Evolutionary conservation across 1,140 invertebrate genomes (phyloP).

Genomic region (Cherax destructor): DNA sequence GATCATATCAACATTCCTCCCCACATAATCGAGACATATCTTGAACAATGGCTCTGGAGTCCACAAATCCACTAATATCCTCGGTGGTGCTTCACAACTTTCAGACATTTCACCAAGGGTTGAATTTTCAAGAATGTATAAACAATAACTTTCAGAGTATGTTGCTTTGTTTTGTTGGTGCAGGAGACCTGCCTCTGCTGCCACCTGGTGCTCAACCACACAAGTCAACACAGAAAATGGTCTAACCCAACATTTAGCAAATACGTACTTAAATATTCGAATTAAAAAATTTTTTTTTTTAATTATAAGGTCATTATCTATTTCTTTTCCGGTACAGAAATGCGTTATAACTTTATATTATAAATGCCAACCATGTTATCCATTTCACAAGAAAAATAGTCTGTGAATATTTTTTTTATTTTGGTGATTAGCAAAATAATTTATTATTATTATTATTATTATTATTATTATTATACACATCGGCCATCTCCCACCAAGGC

Average conservation of each 20-base stretch:
- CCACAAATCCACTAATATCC: neutral
- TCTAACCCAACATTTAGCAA: neutral
- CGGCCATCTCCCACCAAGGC: too few species aligned
- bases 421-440: neutral
- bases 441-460: neutral
- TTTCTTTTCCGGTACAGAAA: too few species aligned
- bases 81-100: neutral
- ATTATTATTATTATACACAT: too few species aligned
- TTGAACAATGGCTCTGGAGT: constrained; percentile 13
- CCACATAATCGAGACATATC: constrained; percentile 20
- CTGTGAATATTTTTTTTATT: neutral
- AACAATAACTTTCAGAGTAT: too few species aligned
- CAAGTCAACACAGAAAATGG: neutral
- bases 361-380: too few species aligned
- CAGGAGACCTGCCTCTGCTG: neutral
- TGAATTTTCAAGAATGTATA: too few species aligned
- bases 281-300: too few species aligned
- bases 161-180: too few species aligned
- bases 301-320: too few species aligned
- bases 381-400: too few species aligned
- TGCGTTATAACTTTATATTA: too few species aligned
- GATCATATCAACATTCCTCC: neutral
- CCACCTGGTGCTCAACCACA: neutral
- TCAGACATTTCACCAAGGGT: neutral
- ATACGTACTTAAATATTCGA: too few species aligned